Conservation (phyloP, 2,113 vertebrate genomes). For the Scomber scombrus region DNA sequence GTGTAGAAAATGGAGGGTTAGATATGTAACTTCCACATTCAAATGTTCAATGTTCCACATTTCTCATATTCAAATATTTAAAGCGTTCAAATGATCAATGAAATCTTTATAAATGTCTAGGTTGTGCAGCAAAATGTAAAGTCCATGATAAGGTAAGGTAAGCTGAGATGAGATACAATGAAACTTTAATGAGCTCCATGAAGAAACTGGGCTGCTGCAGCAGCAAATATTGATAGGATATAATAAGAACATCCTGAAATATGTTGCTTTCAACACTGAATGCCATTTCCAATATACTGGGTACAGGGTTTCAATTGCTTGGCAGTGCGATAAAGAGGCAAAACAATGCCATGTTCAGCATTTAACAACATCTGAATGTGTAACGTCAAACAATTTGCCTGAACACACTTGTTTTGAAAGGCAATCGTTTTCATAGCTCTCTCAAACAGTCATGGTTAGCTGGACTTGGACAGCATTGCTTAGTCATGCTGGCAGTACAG, state of each 20-base stretch:
- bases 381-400: slow-evolving; percentile 30
- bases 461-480: slow-evolving; percentile 58
- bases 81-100: slow-evolving; percentile 26
- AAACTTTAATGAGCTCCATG: slow-evolving; percentile 64
- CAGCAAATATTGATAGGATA: slow-evolving; percentile 57
- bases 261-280: slow-evolving; percentile 24
- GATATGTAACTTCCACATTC: not conserved
- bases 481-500: slow-evolving; percentile 66
- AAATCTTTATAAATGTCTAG: slow-evolving; percentile 12
- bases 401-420: slow-evolving; percentile 39
- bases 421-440: slow-evolving; percentile 39
- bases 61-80: slow-evolving; percentile 4
- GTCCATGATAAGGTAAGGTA: slow-evolving; percentile 23
- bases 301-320: slow-evolving; percentile 27
- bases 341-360: slow-evolving; percentile 40
- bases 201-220: slow-evolving; percentile 38
- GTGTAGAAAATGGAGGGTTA: not conserved
- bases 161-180: slow-evolving; percentile 53
- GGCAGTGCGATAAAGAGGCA: slow-evolving; percentile 21
- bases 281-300: slow-evolving; percentile 36
- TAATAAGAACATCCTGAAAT: slow-evolving; percentile 59
- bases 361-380: slow-evolving; percentile 48
- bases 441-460: slow-evolving; percentile 57
- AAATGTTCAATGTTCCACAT: not conserved
- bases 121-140: slow-evolving; percentile 9